Evolutionary conservation across 2,113 vertebrate genomes (phyloP), one percentile per base, ranked within the genome.

Genomic region (Thryonomys swinderianus): DNA sequence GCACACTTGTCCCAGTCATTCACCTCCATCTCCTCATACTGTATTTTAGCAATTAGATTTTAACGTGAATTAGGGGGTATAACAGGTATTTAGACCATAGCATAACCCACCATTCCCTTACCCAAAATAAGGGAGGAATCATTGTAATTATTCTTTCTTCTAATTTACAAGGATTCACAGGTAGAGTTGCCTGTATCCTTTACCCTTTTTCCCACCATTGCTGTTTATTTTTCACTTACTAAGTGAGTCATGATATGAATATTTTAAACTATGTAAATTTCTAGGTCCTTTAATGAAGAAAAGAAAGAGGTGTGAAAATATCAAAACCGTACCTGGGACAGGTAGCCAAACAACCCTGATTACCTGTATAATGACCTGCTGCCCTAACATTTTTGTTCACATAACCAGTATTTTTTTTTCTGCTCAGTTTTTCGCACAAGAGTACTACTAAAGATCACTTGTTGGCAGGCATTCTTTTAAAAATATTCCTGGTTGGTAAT

Each of bases 231-330:
- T 93, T 32, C 53, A 30, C 13, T 51, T 82, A 11, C 51, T 73
- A 81, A 59, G 5, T 73, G 71, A 80, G 13, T 80, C 62, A 55
- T 71, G 82, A 32, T 67, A 13, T 94, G 67, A 84, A 74, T 42
- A 86, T 81, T 84, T 90, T 94, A 66, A 83, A 90, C 40, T 57
- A 85, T 87, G 64, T 79, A 59, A 74, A 81, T 42, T 16, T 94
- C 57, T 74, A 67, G 57, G 21, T 80, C 74, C 59, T 79, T 87
- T 57, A 59, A 7, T 88, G 32, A 81, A 84, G 64, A 90, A 84
- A 92, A 27, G 27, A 59, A 90, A 93, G 67, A 64, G 16, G n/a
- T 42, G 0, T 83, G 57, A 82, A 78, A n/a, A n/a, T n/a, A n/a
- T n/a, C n/a, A n/a, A n/a, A 73, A 53, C 57, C 48, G 17, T 91